Percentiles rank a stretch among this genome's conserved stretches.
These are phyloP conservation scores for Monoplex corrugatus DNA, from an alignment of 2,888 invertebrate species.

Conservation along the genomic window DNA sequence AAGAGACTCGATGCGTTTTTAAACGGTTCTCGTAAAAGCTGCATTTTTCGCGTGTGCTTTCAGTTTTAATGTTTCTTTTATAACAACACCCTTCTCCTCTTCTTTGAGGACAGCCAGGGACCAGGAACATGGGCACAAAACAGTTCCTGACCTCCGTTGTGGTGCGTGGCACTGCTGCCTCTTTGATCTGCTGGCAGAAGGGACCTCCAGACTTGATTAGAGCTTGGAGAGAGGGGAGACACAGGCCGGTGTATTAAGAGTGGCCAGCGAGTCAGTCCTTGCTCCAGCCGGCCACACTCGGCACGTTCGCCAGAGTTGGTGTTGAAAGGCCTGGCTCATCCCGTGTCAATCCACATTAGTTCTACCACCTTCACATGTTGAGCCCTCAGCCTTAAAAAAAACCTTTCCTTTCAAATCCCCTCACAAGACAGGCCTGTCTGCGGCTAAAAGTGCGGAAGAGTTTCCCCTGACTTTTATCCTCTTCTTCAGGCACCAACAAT, in stretches of 20 bases:
- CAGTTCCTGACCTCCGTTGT: not conserved
- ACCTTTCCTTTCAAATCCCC: conserved; percentile 37
- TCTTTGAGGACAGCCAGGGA: not conserved
- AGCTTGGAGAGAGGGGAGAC: not conserved
- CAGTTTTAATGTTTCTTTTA: no score
- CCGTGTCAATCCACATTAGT: conserved; percentile 49
- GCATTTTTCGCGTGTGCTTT: no score
- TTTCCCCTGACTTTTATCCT: not conserved
- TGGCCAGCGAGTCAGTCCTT: not conserved
- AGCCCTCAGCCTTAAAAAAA: conserved; percentile 41
- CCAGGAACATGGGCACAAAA: not conserved
- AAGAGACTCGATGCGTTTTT: no score
- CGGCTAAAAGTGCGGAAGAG: conserved; percentile 42
- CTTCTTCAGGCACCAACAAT: conserved; percentile 29
- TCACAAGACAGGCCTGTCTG: conserved; percentile 1
- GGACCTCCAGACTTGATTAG: conserved; percentile 31
- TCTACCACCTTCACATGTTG: conserved; percentile 45
- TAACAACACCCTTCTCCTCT: not conserved
- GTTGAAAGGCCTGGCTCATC: conserved; percentile 42
- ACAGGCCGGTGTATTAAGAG: conserved; percentile 3
- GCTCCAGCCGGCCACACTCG: not conserved
- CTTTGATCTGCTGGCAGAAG: not conserved
- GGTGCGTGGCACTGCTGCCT: not conserved
- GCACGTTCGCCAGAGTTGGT: not conserved
- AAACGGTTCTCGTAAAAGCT: no score